Conservation (phyloP, 2,113 vertebrate genomes). For the Chitala chitala region DNA sequence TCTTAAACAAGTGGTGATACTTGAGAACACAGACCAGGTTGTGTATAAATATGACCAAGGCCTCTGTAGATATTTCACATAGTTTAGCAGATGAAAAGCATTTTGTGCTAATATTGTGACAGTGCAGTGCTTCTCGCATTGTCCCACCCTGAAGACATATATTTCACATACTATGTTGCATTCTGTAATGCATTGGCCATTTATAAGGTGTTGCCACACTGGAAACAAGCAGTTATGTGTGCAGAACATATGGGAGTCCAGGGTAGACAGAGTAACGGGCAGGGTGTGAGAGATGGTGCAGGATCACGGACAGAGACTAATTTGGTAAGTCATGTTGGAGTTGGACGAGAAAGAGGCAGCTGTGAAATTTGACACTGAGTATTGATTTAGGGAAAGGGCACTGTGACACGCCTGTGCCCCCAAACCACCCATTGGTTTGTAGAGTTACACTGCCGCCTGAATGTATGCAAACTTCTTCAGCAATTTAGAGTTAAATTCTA, state of each 20-base stretch:
- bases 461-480: no score
- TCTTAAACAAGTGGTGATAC: not conserved
- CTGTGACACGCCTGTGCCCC: constrained; percentile 19
- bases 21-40: not conserved
- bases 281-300: constrained; percentile 1
- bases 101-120: not conserved
- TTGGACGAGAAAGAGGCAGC: constrained; percentile 35
- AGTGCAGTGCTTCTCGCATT: not conserved
- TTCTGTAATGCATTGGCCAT: constrained; percentile 7
- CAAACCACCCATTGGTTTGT: not conserved
- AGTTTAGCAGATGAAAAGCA: not conserved
- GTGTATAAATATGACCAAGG: not conserved
- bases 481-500: no score
- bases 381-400: constrained; percentile 37
- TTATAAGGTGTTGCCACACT: not conserved
- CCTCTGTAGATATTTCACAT: not conserved
- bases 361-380: constrained; percentile 48
- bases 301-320: constrained; percentile 33
- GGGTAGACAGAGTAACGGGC: constrained; percentile 8
- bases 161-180: not conserved
- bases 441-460: not conserved
- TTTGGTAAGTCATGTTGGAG: constrained; percentile 40
- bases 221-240: constrained; percentile 6
- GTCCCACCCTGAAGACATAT: not conserved
- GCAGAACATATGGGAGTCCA: not conserved